Evolutionary conservation across 1,140 invertebrate species (phyloP), one percentile per base, ranked within the genome.

Genomic region (Zaprionus tsacasi): DNA sequence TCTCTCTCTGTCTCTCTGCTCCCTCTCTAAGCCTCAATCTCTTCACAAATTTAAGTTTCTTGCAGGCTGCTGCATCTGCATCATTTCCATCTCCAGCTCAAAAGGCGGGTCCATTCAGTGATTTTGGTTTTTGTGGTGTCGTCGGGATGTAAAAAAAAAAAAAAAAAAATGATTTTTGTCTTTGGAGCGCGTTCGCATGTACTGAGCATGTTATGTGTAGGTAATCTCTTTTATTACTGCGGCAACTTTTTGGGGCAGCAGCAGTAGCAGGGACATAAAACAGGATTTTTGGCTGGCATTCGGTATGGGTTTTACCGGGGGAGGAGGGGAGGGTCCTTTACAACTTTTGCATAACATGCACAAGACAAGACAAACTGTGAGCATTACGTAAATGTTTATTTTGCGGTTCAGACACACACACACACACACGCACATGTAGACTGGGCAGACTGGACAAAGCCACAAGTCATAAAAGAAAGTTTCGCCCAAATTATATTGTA

Each of bases 191-290:
- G 12, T 33, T 55, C 35, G 33, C 79, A 74, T 78, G 77, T 78
- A 50, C 45, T 25, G 45, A 50, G 45, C 70, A 89, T 89, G 83
- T 83, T 87, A 80, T 87, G 83, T 80, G 79, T 74, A 88, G 83
- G 83, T 88, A 88, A 88, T 88, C 83, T 88, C 75, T 81, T 88
- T 88, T 88, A 88, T 88, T 88, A 89, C 83, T 88, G 85, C 83
- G 83, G 81, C 85, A 88, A 88, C 85, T 88, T 89, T 89, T 69
- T 60, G 50, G 68, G 40, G 40, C 40, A 15, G 40, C 33, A 35
- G n/a, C 33, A 35, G 33, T n/a, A 45, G 66, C 77, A 67, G 50
- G 70, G 61, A 76, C 83, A 89, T 88, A 88, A 88, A 88, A 79
- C 63, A 71, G 85, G 81, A 88, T 89, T 85, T 89, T 61, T 43